Evolutionary conservation across 2,113 vertebrate species (phyloP), one percentile per base, ranked within the genome.

Genomic region (Burhinus bistriatus): DNA sequence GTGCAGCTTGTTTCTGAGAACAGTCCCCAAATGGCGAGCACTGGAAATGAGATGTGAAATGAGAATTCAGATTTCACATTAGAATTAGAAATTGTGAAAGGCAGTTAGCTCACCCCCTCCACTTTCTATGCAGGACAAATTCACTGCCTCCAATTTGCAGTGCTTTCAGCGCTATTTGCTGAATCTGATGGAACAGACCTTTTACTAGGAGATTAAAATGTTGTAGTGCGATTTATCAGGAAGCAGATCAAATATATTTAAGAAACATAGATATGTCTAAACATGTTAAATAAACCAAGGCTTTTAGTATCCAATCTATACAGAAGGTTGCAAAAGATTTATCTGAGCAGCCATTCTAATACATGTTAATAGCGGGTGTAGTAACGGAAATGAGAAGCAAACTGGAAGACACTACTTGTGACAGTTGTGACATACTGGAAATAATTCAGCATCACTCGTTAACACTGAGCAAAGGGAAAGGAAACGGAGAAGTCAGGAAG

Each of bases 41-140:
- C 30, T 87, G 83, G 61, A 95, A 89, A 84, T 91, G 65, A 96
- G 65, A 93, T 91, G 52, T 83, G 69, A 96, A 79, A 93, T 68
- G n/a, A 94, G 73, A 91, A 89, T 82, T 93, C 47, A 40, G 27
- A 57, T 89, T 87, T 91, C 54, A 57, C 52, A 69, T 68, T 89
- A 89, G n/a, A 84, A 87, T 78, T 91, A 91, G 76, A 52, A 89
- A 79, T 65, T 71, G 65, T 58, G 52, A 89, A 69, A 4, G 20
- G 45, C 47, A 76, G 26, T 65, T 88, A 87, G 26, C 23, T 89
- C 57, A 93, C 40, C 17, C 23, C 76, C 58, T 95, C 36, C 45
- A 8, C n/a, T 93, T 83, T 58, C 66, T 21, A 7, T 55, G 30
- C 40, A 77, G 70, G 55, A 89, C 54, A 85, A 69, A 87, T 87